Conservation (phyloP, 2,113 vertebrate genomes). For the Muntiacus muntjak region DNA sequence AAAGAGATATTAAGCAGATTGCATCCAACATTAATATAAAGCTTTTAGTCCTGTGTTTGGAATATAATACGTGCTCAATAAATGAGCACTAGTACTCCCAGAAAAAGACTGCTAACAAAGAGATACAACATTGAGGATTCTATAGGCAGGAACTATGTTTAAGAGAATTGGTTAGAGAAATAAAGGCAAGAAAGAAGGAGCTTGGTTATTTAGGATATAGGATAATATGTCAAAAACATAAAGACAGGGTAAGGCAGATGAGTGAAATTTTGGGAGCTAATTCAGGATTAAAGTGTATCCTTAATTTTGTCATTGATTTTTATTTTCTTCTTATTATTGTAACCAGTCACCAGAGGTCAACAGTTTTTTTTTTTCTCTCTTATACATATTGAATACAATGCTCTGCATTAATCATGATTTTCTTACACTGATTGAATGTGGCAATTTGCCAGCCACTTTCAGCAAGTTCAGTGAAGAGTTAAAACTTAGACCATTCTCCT, state of each 20-base stretch:
- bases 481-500: background rate
- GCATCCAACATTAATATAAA: background rate
- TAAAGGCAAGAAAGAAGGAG: background rate
- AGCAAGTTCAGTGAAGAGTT: constrained; percentile 11
- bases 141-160: background rate
- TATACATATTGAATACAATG: background rate
- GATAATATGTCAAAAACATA: background rate
- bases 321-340: constrained; percentile 27
- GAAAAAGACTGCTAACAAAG: background rate
- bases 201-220: background rate
- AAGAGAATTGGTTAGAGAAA: background rate
- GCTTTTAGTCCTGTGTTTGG: background rate
- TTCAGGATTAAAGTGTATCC: background rate
- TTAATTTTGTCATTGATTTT: constrained; percentile 32
- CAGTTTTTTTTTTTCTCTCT: background rate
- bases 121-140: background rate
- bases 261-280: background rate
- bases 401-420: constrained; percentile 24
- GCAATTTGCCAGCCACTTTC: background rate
- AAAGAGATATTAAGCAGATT: background rate
- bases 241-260: background rate
- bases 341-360: background rate
- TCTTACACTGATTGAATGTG: background rate
- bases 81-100: background rate
- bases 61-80: background rate